Percentiles rank a stretch among this genome's conserved stretches.
Conservation (phyloP, 2,797 vertebrate genomes). For the Melanogrammus aeglefinus region DNA sequence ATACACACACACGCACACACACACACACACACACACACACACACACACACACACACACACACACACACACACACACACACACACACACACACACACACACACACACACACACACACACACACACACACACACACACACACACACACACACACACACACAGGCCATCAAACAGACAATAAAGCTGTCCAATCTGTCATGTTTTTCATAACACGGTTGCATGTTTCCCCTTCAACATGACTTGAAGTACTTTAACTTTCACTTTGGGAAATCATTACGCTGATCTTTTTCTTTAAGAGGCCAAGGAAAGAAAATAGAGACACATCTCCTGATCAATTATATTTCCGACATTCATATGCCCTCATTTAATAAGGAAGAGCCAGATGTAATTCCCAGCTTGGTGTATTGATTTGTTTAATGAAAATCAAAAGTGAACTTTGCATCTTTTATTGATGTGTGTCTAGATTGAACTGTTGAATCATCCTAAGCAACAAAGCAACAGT, state of each 20-base stretch:
- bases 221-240: constrained; percentile 3
- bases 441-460: constrained; percentile 3
- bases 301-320: not conserved
- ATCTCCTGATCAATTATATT: not conserved
- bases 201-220: not conserved
- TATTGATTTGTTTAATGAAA: not conserved
- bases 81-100: constrained; percentile 6
- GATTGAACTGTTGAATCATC: constrained; percentile 48
- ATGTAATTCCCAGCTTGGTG: not conserved
- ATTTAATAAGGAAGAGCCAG: not conserved
- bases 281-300: not conserved
- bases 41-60: not conserved
- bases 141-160: not conserved
- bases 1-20: not conserved
- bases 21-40: not conserved
- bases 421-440: not conserved
- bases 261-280: not conserved
- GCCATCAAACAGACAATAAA: not conserved
- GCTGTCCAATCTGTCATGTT: not conserved
- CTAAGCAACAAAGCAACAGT: constrained; percentile 42
- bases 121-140: not conserved
- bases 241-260: constrained; percentile 5
- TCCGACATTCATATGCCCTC: not conserved
- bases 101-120: not conserved
- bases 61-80: not conserved